Percentiles rank a stretch among this genome's conserved stretches.
Evolutionary conservation across 2,888 invertebrate species (phyloP).

Genomic region (Baccha elongata): DNA sequence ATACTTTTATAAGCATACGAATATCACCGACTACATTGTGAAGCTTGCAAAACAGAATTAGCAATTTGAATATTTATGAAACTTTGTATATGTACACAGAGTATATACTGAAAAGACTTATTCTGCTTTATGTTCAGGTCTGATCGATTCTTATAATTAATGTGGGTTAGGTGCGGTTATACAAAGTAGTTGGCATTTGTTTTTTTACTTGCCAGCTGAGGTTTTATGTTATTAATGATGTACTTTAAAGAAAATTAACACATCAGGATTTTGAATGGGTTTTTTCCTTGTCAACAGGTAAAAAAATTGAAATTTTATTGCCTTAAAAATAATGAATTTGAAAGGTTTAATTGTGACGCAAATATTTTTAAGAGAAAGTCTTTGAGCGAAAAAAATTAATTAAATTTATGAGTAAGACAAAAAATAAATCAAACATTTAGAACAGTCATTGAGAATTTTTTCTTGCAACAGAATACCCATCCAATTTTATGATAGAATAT

Average conservation of each 20-base stretch:
- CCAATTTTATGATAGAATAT: too few relatives aligned
- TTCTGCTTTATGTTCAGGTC: conserved; percentile 7
- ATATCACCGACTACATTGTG: background rate
- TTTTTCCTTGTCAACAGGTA: background rate
- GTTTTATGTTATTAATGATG: conserved; percentile 29
- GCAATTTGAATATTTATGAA: conserved; percentile 51
- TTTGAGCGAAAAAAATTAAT: too few relatives aligned
- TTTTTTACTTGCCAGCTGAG: conserved; percentile 38
- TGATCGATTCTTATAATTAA: conserved; percentile 35
- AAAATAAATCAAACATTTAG: too few relatives aligned
- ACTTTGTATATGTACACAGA: background rate
- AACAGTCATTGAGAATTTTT: too few relatives aligned
- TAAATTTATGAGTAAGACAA: too few relatives aligned
- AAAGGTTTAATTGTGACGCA: too few relatives aligned
- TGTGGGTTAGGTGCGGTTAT: conserved; percentile 33
- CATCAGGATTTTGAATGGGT: conserved; percentile 27
- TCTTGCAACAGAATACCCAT: too few relatives aligned
- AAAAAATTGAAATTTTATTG: background rate
- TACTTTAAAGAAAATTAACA: conserved; percentile 30
- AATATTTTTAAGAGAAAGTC: too few relatives aligned
- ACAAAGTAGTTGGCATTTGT: conserved; percentile 47
- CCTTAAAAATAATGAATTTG: too few relatives aligned
- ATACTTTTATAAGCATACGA: conserved; percentile 3
- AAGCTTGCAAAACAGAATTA: conserved; percentile 16
- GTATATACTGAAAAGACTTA: conserved; percentile 1